These are phyloP conservation scores for Aspiorhynchus laticeps DNA, from an alignment of 2,113 vertebrate species.

Conservation along the genomic window DNA sequence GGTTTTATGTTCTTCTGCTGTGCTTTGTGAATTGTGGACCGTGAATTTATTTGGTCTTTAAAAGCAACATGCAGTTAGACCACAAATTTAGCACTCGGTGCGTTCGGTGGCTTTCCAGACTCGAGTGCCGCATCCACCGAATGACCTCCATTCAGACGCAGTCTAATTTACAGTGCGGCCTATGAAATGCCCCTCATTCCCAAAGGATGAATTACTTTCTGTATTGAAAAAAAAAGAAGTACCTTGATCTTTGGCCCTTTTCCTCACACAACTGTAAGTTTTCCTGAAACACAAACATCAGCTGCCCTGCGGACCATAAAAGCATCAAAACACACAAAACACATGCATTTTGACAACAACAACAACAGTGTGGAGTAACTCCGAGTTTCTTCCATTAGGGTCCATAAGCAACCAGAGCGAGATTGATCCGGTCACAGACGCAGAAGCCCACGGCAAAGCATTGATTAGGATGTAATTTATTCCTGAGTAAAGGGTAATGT, in stretches of 20 bases:
- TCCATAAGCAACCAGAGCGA: not conserved
- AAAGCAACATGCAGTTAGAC: constrained; percentile 48
- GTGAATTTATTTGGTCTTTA: constrained; percentile 54
- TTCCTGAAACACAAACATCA: not conserved
- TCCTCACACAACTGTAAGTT: not conserved
- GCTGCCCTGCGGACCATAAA: not conserved
- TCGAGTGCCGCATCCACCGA: constrained; percentile 22
- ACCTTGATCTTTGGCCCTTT: constrained; percentile 32
- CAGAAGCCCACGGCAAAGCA: not conserved
- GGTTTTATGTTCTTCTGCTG: constrained; percentile 33
- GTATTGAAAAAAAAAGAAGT: not conserved
- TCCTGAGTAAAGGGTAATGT: constrained; percentile 35
- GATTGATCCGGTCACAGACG: not conserved
- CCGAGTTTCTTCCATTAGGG: not conserved
- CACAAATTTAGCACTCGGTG: constrained; percentile 34
- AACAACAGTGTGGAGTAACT: not conserved
- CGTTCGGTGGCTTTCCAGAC: constrained; percentile 24
- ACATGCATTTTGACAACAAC: not conserved
- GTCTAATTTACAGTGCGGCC: constrained; percentile 47
- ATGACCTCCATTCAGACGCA: constrained; percentile 40
- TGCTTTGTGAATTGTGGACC: constrained; percentile 46
- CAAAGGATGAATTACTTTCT: constrained; percentile 49
- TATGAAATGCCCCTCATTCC: constrained; percentile 29
- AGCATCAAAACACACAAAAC: not conserved
- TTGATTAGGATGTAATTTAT: constrained; percentile 38